Evolutionary conservation across 2,797 vertebrate species (phyloP).

Genomic region (Acomys russatus): DNA sequence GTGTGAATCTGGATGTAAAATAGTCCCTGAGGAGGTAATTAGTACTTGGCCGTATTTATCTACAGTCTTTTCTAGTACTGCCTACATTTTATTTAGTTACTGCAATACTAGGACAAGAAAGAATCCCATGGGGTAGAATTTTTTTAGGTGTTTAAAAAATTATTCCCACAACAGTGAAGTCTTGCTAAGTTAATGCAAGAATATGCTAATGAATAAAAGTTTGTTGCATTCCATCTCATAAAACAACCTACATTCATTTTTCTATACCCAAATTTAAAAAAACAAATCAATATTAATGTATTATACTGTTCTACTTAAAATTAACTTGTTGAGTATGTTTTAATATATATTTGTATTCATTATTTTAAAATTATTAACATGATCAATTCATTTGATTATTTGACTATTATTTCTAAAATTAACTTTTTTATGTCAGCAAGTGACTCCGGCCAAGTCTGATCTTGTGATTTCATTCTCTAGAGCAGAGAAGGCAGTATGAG

Average conservation of each 20-base stretch:
- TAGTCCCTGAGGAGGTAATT: background rate
- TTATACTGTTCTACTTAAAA: background rate
- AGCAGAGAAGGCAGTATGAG: background rate
- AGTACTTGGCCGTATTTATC: background rate
- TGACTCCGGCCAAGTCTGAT: background rate
- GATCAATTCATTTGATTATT: background rate
- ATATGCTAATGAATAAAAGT: background rate
- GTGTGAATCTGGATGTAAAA: background rate
- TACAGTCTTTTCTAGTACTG: background rate
- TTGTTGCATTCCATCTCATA: background rate
- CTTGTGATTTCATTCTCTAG: background rate
- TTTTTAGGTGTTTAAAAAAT: constrained; percentile 6
- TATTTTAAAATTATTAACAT: background rate
- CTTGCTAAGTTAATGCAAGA: background rate
- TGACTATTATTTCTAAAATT: background rate
- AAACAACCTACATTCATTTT: background rate
- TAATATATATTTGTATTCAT: background rate
- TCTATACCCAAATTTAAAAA: background rate
- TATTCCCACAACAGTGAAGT: background rate
- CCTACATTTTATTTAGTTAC: background rate
- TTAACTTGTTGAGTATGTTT: background rate
- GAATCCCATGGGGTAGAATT: background rate
- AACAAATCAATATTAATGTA: background rate
- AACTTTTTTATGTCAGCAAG: background rate
- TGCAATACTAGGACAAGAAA: background rate